These are phyloP conservation scores for Drosophila putrida DNA, from an alignment of 2,888 invertebrate species.

Conservation along the genomic window DNA sequence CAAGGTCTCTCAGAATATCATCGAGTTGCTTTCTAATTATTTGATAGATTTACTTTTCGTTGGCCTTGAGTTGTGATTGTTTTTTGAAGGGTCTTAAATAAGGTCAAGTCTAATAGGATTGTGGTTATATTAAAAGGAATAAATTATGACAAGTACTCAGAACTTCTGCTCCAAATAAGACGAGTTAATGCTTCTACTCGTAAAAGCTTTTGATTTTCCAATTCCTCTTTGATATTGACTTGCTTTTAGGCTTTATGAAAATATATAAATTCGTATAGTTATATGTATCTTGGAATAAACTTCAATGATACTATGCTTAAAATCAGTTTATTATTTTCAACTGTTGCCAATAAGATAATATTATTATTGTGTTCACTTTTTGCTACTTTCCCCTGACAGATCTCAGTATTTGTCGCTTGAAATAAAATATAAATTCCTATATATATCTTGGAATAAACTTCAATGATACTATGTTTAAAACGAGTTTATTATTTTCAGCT, in stretches of 20 bases:
- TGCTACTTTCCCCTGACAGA: background rate
- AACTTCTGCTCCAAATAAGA: background rate
- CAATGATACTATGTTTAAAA: too few relatives aligned
- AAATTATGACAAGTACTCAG: background rate
- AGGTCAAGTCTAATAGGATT: background rate
- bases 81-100: background rate
- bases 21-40: constrained; percentile 28
- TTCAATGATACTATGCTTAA: too few relatives aligned
- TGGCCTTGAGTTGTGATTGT: constrained; percentile 10
- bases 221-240: too few relatives aligned
- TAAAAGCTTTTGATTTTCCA: too few relatives aligned
- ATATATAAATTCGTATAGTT: too few relatives aligned
- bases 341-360: background rate
- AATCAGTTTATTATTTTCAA: background rate
- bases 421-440: too few relatives aligned
- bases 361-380: background rate
- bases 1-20: constrained; percentile 16
- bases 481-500: background rate
- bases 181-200: background rate
- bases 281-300: too few relatives aligned
- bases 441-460: too few relatives aligned
- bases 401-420: too few relatives aligned
- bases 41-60: background rate
- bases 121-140: background rate
- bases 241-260: too few relatives aligned